phyloP scores from a whole-genome alignment of 2,113 vertebrate genomes.

The Ctenodactylus gundi region DNA sequence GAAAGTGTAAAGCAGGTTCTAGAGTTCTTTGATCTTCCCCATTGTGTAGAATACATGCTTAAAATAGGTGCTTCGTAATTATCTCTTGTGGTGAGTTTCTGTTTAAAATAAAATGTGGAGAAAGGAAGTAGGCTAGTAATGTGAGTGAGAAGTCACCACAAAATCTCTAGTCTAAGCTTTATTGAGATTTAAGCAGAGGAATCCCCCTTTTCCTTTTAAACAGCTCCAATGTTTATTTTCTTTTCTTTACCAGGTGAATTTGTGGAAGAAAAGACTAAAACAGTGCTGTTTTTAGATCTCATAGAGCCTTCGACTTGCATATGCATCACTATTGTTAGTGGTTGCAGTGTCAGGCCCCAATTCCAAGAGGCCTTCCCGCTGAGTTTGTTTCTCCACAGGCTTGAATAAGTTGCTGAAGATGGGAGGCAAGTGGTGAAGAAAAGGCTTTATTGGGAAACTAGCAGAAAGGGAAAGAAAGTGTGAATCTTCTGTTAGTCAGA shows the following conservation, averaged over 20 bases:
- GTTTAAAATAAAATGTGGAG: not conserved
- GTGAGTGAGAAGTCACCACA: not conserved
- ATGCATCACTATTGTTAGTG: no score
- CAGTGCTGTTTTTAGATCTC: not conserved
- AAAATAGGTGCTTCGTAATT: not conserved
- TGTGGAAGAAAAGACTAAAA: not conserved
- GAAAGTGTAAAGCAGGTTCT: not conserved
- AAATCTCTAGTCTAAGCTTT: not conserved
- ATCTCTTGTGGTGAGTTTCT: not conserved
- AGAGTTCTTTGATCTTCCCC: not conserved
- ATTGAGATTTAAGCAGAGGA: not conserved
- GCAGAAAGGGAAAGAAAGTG: no score
- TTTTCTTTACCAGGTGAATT: not conserved
- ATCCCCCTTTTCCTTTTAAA: not conserved
- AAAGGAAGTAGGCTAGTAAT: not conserved
- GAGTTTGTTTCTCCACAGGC: no score
- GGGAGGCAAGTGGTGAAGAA: no score
- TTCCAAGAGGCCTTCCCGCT: no score
- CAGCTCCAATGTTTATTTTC: not conserved
- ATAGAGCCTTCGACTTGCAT: not conserved
- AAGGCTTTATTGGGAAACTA: no score
- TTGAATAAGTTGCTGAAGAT: no score
- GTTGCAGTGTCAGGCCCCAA: no score
- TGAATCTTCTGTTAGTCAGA: no score
- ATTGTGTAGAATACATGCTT: not conserved